Evolutionary conservation across 2,888 invertebrate genomes (phyloP).

Genomic region (Lochmaea crataegi): DNA sequence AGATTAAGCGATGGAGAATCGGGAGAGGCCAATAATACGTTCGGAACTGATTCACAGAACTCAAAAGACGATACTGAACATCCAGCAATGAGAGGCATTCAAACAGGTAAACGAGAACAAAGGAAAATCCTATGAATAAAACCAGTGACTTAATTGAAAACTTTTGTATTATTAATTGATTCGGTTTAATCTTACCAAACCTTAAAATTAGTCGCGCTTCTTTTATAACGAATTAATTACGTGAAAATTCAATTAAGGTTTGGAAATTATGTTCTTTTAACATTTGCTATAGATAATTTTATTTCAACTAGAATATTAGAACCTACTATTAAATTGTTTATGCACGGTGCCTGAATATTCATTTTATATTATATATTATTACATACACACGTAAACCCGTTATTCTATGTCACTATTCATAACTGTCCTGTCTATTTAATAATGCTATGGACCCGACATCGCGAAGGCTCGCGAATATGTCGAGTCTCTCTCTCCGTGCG

Average conservation of each 20-base stretch:
- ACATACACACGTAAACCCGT: no score
- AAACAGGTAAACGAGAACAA: conserved; percentile 46
- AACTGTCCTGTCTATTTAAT: no score
- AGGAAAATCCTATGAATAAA: not conserved
- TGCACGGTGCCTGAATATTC: no score
- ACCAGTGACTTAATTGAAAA: not conserved
- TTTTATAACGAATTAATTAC: not conserved
- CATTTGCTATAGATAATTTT: no score
- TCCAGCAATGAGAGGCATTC: conserved; percentile 75
- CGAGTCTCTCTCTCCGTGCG: no score
- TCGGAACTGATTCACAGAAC: conserved; percentile 60
- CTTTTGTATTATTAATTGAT: not conserved
- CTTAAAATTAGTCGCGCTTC: not conserved
- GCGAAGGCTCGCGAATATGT: no score
- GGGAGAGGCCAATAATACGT: conserved; percentile 46
- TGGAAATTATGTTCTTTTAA: no score
- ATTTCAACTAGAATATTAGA: no score
- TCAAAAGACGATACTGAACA: conserved; percentile 63
- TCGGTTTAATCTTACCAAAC: not conserved
- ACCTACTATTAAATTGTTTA: no score
- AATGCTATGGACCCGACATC: no score
- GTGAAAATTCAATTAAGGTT: not conserved
- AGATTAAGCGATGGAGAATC: conserved; percentile 63
- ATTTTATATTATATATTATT: no score
- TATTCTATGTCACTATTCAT: no score